These are phyloP conservation scores for Myioborus melanocephalus DNA, from an alignment of 2,797 vertebrate species.

Conservation along the genomic window DNA sequence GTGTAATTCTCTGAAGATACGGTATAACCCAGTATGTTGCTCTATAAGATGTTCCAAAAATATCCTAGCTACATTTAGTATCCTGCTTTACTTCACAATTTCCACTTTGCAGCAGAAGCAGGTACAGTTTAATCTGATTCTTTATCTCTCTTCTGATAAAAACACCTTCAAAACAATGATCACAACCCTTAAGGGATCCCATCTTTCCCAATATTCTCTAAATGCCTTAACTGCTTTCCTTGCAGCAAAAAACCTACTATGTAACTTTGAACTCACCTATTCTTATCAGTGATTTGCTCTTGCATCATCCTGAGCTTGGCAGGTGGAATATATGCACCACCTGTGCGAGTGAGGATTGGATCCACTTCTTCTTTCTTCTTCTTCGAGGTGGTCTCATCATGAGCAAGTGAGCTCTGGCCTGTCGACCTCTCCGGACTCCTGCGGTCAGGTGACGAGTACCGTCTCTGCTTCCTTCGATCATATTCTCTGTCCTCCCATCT, in stretches of 20 bases:
- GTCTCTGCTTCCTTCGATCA: constrained; percentile 74
- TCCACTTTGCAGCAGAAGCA: neutral
- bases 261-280: constrained; percentile 76
- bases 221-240: neutral
- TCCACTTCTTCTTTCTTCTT: constrained; percentile 95
- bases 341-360: constrained; percentile 93
- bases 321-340: constrained; percentile 95
- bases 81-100: neutral
- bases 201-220: neutral
- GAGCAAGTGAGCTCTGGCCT: constrained; percentile 59
- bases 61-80: neutral
- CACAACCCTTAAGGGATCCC: neutral
- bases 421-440: constrained; percentile 59
- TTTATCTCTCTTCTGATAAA: neutral
- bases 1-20: neutral
- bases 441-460: constrained; percentile 76
- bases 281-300: constrained; percentile 96
- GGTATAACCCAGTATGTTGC: rapidly evolving
- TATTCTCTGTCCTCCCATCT: constrained; percentile 75
- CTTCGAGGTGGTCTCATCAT: constrained; percentile 82
- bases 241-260: neutral
- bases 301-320: constrained; percentile 98
- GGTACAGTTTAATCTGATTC: neutral
- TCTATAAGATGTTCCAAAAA: neutral
- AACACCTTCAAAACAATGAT: neutral